Evolutionary conservation across 2,888 invertebrate species (phyloP), one percentile per base, ranked within the genome.

Genomic region (Glomeris marginata): DNA sequence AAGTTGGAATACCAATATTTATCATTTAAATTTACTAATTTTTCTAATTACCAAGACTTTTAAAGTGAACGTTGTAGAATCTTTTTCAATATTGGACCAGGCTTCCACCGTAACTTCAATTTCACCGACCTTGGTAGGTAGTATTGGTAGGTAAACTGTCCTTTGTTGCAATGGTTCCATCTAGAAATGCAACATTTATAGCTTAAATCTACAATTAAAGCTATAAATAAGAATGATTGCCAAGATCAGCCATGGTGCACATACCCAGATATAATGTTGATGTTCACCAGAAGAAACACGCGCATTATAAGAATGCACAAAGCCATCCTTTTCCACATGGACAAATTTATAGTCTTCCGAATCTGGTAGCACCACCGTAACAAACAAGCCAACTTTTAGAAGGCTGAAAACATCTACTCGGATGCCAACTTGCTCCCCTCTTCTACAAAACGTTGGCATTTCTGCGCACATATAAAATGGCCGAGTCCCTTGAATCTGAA

Each of bases 391-490:
- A 36, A 59, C 18, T 21, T 38, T 33, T 63, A 67, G 68, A 57
- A 66, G 68, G 58, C 71, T 71, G 52, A 71, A 67, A 34, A 69
- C 61, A 0, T 65, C 66, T 2, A 69, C 63, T 33, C 69, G 58
- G 1, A 71, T 58, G 8, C 69, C 69, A 28, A 71, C 61, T 59
- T 74, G 74, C 58, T 75, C 75, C 4, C 75, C 74, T 33, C 71
- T 62, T 6, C 67, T 63, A 45, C 69, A 68, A 15, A 62, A 55
- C 1, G 63, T 59, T 1, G 74, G 73, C 37, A 69, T 68, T 57
- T 74, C 71, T 3, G 71, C 62, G 40, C 67, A 66, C 58, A 74
- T 72, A 62, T 70, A 70, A 62, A 75, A 71, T 42, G 71, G 70
- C 2, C 72, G 64, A 16, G 61, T 61, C 16, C 64, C 66, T 33